Evolutionary conservation across 2,888 invertebrate species (phyloP), one percentile per base, ranked within the genome.

Genomic region (Sialis lutaria): DNA sequence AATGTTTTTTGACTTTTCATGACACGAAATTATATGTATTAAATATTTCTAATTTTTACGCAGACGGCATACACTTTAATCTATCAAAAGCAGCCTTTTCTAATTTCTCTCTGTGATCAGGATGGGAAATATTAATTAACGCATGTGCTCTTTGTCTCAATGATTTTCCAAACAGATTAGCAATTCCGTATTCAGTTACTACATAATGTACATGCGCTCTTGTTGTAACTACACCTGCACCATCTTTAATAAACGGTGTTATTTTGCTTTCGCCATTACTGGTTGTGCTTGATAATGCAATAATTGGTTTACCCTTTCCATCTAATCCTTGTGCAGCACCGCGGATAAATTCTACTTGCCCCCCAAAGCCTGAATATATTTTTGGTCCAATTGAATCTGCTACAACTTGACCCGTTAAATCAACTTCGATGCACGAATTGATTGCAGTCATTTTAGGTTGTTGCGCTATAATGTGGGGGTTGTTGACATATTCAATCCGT

Each of bases 111-210:
- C 74, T 61, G 53, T 78, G 75, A 53, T 74, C 66, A 0, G 80
- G 80, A 60, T 80, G 78, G 10, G 80, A 72, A 13, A 80, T 68
- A 48, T 73, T 64, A 51, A 80, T 80, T 8, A 80, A 64, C 43
- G 71, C 77, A 56, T 77, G 68, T 2, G 80, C 79, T 48, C 80
- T 60, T 58, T 80, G 79, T 9, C 77, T 69, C 44, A 79, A 64
- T 53, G 68, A 74, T 58, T 75, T 77, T 2, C 79, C 79, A 57
- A 79, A 80, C n/a, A 80, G 62, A 52, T 69, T 69, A 0, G 79
- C 79, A 48, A 79, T 77, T 41, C 80, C 80, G 55, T 71, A 67
- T 56, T 81, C 80, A 1, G 80, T 80, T 1, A 79, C 79, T 1
- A 81, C 66, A 58, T 79, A 80, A 55, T 79, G 77, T 6, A 73